These are phyloP conservation scores for Calephelis virginiensis DNA, from an alignment of 1,140 invertebrate species.

Conservation along the genomic window DNA sequence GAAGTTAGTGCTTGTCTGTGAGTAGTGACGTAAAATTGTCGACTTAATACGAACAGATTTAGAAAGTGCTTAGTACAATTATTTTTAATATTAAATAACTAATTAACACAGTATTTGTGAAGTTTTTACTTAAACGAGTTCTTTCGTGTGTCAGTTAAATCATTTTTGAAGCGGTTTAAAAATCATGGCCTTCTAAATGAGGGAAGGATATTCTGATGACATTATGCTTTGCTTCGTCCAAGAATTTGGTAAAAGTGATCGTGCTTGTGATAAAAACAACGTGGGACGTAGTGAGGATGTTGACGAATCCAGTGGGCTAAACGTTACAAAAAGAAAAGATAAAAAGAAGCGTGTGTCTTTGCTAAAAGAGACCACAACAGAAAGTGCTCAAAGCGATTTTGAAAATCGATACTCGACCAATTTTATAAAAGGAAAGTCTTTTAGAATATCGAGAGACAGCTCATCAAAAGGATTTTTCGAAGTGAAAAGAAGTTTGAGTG, in stretches of 20 bases:
- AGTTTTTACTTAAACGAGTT: neutral
- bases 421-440: constrained; percentile 42
- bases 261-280: constrained; percentile 50
- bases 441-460: constrained; percentile 49
- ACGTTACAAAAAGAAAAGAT: constrained; percentile 40
- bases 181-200: constrained; percentile 61
- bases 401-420: constrained; percentile 35
- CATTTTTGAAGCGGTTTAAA: constrained; percentile 19
- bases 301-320: constrained; percentile 34
- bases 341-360: constrained; percentile 48
- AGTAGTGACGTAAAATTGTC: constrained; percentile 35
- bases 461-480: constrained; percentile 44
- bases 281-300: constrained; percentile 40
- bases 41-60: constrained; percentile 20
- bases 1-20: constrained; percentile 15
- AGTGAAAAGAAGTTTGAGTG: constrained; percentile 70
- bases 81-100: neutral
- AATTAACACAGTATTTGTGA: neutral
- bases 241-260: constrained; percentile 59
- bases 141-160: neutral
- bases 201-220: constrained; percentile 67
- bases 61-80: constrained; percentile 21
- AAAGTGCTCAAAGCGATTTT: constrained; percentile 32
- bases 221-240: constrained; percentile 75
- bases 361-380: constrained; percentile 30